phyloP scores from a whole-genome alignment of 2,113 vertebrate species.

The Oxyruncus cristatus region DNA sequence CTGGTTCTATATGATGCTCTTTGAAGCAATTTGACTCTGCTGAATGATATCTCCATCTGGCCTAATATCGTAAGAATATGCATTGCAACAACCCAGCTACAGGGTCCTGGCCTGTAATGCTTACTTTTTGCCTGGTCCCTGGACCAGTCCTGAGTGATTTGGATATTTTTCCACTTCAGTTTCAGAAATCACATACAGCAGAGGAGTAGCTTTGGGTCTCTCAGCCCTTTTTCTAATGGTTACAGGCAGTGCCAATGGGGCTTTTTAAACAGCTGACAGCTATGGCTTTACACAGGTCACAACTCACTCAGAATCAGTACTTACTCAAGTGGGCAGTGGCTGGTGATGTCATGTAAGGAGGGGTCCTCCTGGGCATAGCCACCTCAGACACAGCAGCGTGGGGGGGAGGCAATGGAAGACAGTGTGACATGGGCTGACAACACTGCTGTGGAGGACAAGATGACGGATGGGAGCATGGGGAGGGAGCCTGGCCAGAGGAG shows the following conservation, averaged over 20 bases:
- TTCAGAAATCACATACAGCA: not conserved
- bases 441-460: slow-evolving; percentile 76
- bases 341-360: slow-evolving; percentile 83
- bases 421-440: slow-evolving; percentile 73
- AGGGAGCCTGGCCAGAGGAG: slow-evolving; percentile 59
- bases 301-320: slow-evolving; percentile 74
- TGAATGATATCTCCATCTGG: not conserved
- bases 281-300: not conserved
- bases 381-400: slow-evolving; percentile 84
- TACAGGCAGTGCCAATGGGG: not conserved
- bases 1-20: not conserved
- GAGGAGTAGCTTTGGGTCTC: not conserved
- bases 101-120: not conserved
- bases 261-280: not conserved
- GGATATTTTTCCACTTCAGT: not conserved
- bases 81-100: not conserved
- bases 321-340: slow-evolving; percentile 86
- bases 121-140: not conserved
- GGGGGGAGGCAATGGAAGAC: slow-evolving; percentile 81
- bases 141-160: not conserved
- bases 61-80: not conserved
- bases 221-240: not conserved
- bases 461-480: slow-evolving; percentile 64
- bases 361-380: slow-evolving; percentile 84
- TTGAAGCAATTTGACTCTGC: not conserved